Base-by-base conservation (phyloP, 2,888 invertebrate species). In the Thumatha senex region DNA sequence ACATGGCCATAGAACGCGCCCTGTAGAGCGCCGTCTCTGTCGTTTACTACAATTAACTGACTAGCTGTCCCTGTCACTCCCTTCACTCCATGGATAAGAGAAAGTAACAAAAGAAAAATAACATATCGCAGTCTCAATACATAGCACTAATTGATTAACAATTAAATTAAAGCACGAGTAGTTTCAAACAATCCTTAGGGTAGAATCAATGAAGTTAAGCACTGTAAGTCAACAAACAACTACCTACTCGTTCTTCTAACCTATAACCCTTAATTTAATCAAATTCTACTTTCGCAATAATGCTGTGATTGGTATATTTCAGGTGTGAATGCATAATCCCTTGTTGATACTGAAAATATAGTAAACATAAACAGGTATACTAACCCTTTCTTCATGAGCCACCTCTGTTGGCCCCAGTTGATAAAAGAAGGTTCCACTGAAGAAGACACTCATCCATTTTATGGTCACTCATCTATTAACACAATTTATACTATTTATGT, bases 371-470 rank as follows among this genome's bases (percentile, higher is more conserved):
- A 88, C 87, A 89, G 82, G 80, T 78, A 82, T 86, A 91, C 90
- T 88, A 84, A 90, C 91, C 91, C 90, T 87, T 90, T 90, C 90
- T 89, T 91, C 91, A 91, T 91, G 89, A 90, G 90, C 89, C 90
- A 85, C 79, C 87, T 86, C 82, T 82, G 82, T 82, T 85, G 83
- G 86, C 83, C 82, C 83, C 88, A 72, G 86, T 87, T 78, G 88
- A 74, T 80, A 78, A 82, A 86, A 81, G 80, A 85, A 84, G 82
- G 78, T 81, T 85, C 86, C 88, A 81, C 68, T 76, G 77, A 74
- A 78, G 85, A 81, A 84, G 82, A 84, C 84, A 86, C 86, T 84
- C 82, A 89, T 89, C 89, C 91, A 91, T 91, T 86, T 89, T 90
- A 89, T 70, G 76, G 75, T 84, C 86, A 87, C 86, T 82, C 80